A percentile compares a stretch with the other conserved stretches of the same genome.
Conservation (phyloP, 2,797 vertebrate genomes). For the Danio jaintianensis region DNA sequence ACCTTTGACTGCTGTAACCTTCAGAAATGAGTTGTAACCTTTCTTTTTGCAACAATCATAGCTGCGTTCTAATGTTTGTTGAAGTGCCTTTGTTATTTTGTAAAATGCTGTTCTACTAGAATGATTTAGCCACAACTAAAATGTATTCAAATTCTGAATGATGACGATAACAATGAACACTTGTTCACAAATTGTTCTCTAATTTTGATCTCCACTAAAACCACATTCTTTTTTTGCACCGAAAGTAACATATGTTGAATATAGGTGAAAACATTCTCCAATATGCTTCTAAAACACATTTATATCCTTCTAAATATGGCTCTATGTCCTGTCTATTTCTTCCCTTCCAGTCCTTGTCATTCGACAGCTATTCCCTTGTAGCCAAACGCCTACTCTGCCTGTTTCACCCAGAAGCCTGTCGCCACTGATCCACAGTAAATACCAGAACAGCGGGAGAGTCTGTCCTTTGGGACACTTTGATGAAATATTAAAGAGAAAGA, state of each 20-base stretch:
- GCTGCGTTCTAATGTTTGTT: too few relatives aligned
- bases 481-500: conserved; percentile 63
- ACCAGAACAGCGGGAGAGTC: conserved; percentile 51
- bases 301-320: conserved; percentile 11
- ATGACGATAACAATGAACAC: too few relatives aligned
- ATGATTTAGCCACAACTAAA: too few relatives aligned
- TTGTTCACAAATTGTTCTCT: too few relatives aligned
- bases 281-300: conserved; percentile 18
- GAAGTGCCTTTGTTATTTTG: too few relatives aligned
- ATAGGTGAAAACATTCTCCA: background rate
- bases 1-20: too few relatives aligned
- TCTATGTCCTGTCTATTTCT: background rate
- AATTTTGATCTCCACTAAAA: too few relatives aligned
- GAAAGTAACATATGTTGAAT: conserved; percentile 19
- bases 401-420: conserved; percentile 27
- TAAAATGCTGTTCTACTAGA: too few relatives aligned
- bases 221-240: background rate
- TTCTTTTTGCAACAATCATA: too few relatives aligned
- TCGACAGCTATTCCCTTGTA: conserved; percentile 29
- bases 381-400: conserved; percentile 15
- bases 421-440: conserved; percentile 53
- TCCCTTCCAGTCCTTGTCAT: conserved; percentile 11
- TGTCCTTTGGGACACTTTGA: conserved; percentile 57
- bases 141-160: too few relatives aligned
- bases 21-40: too few relatives aligned